phyloP scores from a whole-genome alignment of 1,140 invertebrate genomes.

The Atta texana region DNA sequence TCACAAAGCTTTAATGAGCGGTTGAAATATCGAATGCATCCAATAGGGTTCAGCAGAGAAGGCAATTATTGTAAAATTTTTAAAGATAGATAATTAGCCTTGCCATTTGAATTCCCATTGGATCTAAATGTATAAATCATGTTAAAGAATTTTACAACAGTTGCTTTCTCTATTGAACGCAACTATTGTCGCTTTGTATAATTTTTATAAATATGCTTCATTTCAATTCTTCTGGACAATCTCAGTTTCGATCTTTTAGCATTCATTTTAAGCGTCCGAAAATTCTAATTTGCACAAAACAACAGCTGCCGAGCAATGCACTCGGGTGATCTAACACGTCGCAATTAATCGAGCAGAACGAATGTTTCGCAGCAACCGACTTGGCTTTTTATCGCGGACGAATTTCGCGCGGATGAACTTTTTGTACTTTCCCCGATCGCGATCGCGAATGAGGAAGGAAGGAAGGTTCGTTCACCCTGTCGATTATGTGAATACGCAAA shows the following conservation, averaged over 20 bases:
- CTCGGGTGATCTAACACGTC: neutral
- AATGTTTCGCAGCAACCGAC: neutral
- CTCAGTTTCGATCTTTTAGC: constrained; percentile 15
- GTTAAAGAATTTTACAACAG: too few species aligned
- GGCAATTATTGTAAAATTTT: too few species aligned
- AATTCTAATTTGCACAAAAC: constrained; percentile 10
- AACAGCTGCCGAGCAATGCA: neutral
- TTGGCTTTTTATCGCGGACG: constrained; percentile 15
- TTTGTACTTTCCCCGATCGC: constrained; percentile 36
- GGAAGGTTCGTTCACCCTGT: constrained; percentile 69
- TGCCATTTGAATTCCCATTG: too few species aligned
- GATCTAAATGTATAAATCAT: too few species aligned
- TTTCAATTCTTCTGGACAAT: neutral
- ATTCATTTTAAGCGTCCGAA: neutral
- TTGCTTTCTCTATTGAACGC: too few species aligned
- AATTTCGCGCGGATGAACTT: constrained; percentile 8
- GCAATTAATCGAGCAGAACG: constrained; percentile 28
- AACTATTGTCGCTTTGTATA: neutral
- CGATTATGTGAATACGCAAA: constrained; percentile 75
- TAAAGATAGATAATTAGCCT: too few species aligned
- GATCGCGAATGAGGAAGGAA: constrained; percentile 55
- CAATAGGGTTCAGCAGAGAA: too few species aligned
- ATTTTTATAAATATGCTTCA: constrained; percentile 1
- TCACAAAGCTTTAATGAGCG: too few species aligned
- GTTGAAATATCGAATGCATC: too few species aligned